Evolutionary conservation across 2,888 invertebrate genomes (phyloP).

Genomic region (Eilema sororculum): DNA sequence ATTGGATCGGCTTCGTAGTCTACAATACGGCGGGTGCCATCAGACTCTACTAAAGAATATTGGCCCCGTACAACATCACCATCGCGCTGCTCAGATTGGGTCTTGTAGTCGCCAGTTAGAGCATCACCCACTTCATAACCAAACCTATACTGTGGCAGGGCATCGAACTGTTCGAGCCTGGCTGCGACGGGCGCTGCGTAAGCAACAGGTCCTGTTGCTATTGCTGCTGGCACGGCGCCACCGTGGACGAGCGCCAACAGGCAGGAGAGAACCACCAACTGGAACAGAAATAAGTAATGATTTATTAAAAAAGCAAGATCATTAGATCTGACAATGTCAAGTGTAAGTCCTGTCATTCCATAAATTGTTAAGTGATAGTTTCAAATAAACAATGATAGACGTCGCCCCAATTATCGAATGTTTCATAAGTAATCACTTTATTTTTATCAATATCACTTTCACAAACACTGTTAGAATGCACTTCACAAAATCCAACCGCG

Average conservation of each 20-base stretch:
- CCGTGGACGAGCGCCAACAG: constrained; percentile 72
- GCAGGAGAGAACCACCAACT: constrained; percentile 81
- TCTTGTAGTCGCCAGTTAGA: constrained; percentile 78
- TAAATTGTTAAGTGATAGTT: not conserved
- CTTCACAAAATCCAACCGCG: constrained; percentile 62
- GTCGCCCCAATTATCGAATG: not conserved
- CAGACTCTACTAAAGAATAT: constrained; percentile 75
- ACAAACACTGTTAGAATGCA: constrained; percentile 58
- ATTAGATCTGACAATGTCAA: not conserved
- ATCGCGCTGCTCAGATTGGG: constrained; percentile 79
- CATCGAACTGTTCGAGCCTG: constrained; percentile 80
- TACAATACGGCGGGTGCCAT: constrained; percentile 75
- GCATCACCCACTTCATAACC: constrained; percentile 77
- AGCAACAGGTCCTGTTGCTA: constrained; percentile 65
- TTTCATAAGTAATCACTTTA: constrained; percentile 21
- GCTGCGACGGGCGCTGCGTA: constrained; percentile 58
- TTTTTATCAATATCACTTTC: constrained; percentile 38
- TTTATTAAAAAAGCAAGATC: not conserved
- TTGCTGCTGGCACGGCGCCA: constrained; percentile 71
- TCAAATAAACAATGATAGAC: not conserved
- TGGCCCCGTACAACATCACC: constrained; percentile 83
- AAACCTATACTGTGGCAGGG: constrained; percentile 86
- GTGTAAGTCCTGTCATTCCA: not conserved
- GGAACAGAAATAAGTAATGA: constrained; percentile 46
- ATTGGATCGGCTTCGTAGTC: constrained; percentile 75